Evolutionary conservation across 2,797 vertebrate genomes (phyloP), one percentile per base, ranked within the genome.

Genomic region (Arctocebus calabarensis): DNA sequence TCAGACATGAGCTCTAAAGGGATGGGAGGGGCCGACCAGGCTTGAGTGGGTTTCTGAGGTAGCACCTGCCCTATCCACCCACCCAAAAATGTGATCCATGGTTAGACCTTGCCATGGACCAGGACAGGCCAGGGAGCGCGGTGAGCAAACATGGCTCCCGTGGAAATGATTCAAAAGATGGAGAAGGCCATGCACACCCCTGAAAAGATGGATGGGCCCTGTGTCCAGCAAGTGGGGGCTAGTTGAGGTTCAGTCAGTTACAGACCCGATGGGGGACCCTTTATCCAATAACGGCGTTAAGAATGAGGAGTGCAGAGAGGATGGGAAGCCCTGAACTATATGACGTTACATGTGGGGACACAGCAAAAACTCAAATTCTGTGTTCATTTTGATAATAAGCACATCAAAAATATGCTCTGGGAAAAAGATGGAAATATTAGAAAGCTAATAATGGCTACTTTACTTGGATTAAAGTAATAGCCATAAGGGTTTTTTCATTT

Each of bases 401-500:
- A 55, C 7, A n/a, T 84, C 87, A 83, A 57, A 79, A 90, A 68
- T 84, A 62, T 32, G 61, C 37, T 62, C n/a, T 43, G 40, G 45
- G n/a, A 71, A 81, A 83, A 88, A 61, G 7, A 84, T 57, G 29
- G 43, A 29, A 77, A 29, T 45, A 71, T 48, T n/a, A 70, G 74
- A 66, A 77, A 68, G 75, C 84, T 94, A 85, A 61, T 75, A 34
- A 61, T 90, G 52, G 5, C 40, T 82, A 1, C 48, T 88, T 93
- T 82, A 1, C 48, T 88, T 93, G 62, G 68, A 37, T 68, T 70
- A 84, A 83, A 55, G 32, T 55, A 86, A 94, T n/a, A 83, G 52
- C 40, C 87, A 34, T 55, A 55, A 27, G 20, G 23, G 3, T 40
- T 71, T 57, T 13, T 3, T 23, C 37, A 83, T 84, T 87, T 75